Conservation (phyloP, 1,140 invertebrate genomes). For the Sarcophaga peregrina region DNA sequence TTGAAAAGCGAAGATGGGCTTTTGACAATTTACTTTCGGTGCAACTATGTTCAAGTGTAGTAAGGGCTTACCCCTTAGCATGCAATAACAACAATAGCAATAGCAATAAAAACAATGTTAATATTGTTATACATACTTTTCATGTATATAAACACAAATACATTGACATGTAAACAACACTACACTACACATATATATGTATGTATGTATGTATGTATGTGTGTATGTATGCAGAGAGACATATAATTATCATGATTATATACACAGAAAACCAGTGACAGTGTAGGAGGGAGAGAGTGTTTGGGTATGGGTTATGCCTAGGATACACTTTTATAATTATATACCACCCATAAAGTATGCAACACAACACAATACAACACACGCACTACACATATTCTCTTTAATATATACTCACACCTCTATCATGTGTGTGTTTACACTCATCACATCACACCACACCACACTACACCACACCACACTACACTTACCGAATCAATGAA, state of each 20-base stretch:
- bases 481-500: background rate
- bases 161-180: too few species aligned
- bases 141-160: too few species aligned
- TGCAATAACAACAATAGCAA: too few species aligned
- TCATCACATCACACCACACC: background rate
- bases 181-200: background rate
- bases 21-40: conserved; percentile 35
- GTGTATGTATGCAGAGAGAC: conserved; percentile 60
- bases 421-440: background rate
- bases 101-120: too few species aligned
- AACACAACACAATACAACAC: too few species aligned
- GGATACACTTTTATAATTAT: conserved; percentile 32
- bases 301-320: background rate
- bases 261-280: conserved; percentile 50
- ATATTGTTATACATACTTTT: too few species aligned
- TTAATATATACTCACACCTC: background rate
- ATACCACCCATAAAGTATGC: conserved; percentile 38
- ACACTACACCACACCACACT: background rate
- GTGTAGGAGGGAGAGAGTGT: conserved; percentile 43
- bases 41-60: too few species aligned
- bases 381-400: background rate
- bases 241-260: conserved; percentile 53
- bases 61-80: too few species aligned
- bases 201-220: conserved; percentile 45
- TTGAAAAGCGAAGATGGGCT: conserved; percentile 36